Conservation (phyloP, 2,888 invertebrate genomes). For the Melinaea menophilus region DNA sequence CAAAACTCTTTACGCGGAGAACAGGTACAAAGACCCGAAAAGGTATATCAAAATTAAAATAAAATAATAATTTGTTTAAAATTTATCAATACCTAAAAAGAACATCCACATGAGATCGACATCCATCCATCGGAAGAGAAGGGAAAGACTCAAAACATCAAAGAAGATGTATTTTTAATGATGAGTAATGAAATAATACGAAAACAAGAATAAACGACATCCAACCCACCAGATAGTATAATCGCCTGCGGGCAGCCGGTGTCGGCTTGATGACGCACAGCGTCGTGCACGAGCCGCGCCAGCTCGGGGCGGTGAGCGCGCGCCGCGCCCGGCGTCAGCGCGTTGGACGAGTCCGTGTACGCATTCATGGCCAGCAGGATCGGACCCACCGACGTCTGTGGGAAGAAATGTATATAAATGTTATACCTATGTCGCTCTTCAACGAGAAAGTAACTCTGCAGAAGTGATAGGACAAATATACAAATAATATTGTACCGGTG, state of each 20-base stretch:
- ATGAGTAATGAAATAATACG: neutral
- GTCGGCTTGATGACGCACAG: slow-evolving; percentile 95
- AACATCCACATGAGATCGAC: neutral
- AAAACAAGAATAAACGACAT: neutral
- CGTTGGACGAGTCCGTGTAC: slow-evolving; percentile 91
- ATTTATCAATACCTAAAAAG: neutral
- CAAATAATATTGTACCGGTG: too few species aligned
- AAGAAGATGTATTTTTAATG: too few species aligned
- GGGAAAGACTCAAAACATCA: too few species aligned
- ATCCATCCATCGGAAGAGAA: neutral
- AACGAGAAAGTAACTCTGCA: too few species aligned
- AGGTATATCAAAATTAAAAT: too few species aligned
- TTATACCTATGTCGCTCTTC: too few species aligned
- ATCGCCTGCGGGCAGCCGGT: slow-evolving; percentile 97
- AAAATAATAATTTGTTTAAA: too few species aligned
- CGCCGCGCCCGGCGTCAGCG: slow-evolving; percentile 88
- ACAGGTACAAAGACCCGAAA: too few species aligned
- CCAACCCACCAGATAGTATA: slow-evolving; percentile 85
- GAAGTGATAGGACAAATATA: too few species aligned
- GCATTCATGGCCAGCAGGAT: slow-evolving; percentile 94
- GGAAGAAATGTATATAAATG: slow-evolving; percentile 30
- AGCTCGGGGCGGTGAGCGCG: slow-evolving; percentile 89
- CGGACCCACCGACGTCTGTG: slow-evolving; percentile 94
- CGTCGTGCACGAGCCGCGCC: slow-evolving; percentile 92
- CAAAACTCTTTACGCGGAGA: too few species aligned